Evolutionary conservation across 2,113 vertebrate genomes (phyloP).

Genomic region (Sapayoa aenigma): DNA sequence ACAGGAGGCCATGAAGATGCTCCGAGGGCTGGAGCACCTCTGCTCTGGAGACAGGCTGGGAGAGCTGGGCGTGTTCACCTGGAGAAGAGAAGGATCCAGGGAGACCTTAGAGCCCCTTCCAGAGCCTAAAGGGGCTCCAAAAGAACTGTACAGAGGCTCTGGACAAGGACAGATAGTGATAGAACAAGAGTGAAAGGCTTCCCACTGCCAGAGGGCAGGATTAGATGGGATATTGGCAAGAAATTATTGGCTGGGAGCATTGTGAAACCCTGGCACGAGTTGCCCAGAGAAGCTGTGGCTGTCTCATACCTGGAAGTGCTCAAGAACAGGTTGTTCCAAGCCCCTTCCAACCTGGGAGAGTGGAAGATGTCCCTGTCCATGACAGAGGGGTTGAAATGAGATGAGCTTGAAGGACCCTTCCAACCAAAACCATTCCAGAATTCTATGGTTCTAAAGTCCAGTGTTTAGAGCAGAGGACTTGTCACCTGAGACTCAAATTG

Average conservation of each 20-base stretch:
- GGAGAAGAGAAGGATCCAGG: background rate
- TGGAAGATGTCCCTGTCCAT: rapidly evolving
- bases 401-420: background rate
- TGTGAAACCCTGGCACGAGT: rapidly evolving
- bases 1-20: background rate
- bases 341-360: background rate
- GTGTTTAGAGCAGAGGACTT: background rate
- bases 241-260: rapidly evolving
- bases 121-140: background rate
- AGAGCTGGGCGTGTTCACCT: background rate
- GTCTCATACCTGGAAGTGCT: background rate
- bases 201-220: background rate
- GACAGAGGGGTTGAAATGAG: rapidly evolving
- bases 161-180: background rate
- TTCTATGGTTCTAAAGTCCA: background rate
- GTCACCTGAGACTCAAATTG: background rate
- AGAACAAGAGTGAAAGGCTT: background rate
- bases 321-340: background rate
- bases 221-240: rapidly evolving
- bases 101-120: background rate
- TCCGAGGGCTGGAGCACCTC: rapidly evolving
- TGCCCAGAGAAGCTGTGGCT: background rate
- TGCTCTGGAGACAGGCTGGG: background rate
- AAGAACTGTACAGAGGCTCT: background rate
- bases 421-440: background rate